These are phyloP conservation scores for Andrena chrysosceles DNA, from an alignment of 2,888 invertebrate genomes.

Conservation along the genomic window DNA sequence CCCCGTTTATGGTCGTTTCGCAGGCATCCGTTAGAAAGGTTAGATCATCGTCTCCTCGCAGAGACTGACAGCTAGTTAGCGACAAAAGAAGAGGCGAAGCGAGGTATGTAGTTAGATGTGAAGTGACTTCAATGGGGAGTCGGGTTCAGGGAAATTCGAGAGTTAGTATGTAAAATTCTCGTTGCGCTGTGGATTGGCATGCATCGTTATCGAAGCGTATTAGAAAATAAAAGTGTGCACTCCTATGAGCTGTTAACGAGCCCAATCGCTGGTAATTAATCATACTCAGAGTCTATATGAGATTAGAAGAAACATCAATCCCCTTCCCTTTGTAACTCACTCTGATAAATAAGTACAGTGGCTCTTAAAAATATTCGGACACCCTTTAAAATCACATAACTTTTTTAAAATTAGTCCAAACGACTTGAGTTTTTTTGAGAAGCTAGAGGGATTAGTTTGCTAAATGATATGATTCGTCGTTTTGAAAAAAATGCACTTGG, in stretches of 20 bases:
- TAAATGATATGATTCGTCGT: too few species aligned
- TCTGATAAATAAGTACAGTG: too few species aligned
- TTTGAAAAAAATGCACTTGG: too few species aligned
- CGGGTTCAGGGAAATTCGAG: not conserved
- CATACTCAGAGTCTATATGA: not conserved
- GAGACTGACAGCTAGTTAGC: slow-evolving; percentile 2
- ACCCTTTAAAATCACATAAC: too few species aligned
- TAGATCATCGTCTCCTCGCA: slow-evolving; percentile 3
- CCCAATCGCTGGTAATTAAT: not conserved
- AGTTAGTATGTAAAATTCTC: not conserved
- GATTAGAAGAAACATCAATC: too few species aligned
- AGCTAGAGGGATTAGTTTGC: too few species aligned
- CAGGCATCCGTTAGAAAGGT: not conserved
- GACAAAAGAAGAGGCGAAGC: not conserved
- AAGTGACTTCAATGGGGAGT: not conserved
- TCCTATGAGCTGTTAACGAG: not conserved
- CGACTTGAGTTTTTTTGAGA: too few species aligned
- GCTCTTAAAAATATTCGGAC: too few species aligned
- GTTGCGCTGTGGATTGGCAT: not conserved
- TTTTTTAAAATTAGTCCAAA: too few species aligned
- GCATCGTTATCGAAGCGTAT: not conserved
- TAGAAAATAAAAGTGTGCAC: not conserved
- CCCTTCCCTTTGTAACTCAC: too few species aligned
- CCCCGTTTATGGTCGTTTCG: not conserved
- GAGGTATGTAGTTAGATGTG: not conserved